Percentiles rank a stretch among this genome's conserved stretches.
These are phyloP conservation scores for Nycticryphes semicollaris DNA, from an alignment of 2,113 vertebrate genomes.

Conservation along the genomic window DNA sequence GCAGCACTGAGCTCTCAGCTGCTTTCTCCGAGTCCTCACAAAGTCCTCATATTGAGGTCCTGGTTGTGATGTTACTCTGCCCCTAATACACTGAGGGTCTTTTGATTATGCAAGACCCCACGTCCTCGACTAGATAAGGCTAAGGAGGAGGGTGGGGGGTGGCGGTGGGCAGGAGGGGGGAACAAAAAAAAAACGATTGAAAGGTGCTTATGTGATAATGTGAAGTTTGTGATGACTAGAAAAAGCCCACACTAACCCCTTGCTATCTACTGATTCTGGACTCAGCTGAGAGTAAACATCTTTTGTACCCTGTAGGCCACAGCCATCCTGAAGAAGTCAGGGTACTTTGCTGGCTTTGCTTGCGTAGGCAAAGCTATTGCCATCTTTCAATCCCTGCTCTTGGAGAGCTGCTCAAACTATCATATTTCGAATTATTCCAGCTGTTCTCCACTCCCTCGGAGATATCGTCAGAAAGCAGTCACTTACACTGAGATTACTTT, in stretches of 20 bases:
- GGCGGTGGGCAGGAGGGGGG: neutral
- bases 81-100: neutral
- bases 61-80: neutral
- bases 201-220: neutral
- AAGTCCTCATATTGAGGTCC: neutral
- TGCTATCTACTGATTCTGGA: neutral
- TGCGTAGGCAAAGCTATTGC: neutral
- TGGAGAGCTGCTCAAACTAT: neutral
- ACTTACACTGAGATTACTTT: slow-evolving; percentile 4
- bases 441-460: slow-evolving; percentile 21
- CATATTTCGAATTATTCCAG: neutral
- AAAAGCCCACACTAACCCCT: neutral
- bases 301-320: neutral
- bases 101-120: neutral
- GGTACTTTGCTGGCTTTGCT: neutral
- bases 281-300: neutral
- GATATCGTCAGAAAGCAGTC: slow-evolving; percentile 1
- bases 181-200: neutral
- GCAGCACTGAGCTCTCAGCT: neutral
- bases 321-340: neutral
- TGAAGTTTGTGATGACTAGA: neutral
- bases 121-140: neutral
- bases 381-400: neutral
- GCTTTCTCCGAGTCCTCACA: neutral
- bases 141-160: neutral